Evolutionary conservation across 2,113 vertebrate species (phyloP).

Genomic region (Mus spicilegus): DNA sequence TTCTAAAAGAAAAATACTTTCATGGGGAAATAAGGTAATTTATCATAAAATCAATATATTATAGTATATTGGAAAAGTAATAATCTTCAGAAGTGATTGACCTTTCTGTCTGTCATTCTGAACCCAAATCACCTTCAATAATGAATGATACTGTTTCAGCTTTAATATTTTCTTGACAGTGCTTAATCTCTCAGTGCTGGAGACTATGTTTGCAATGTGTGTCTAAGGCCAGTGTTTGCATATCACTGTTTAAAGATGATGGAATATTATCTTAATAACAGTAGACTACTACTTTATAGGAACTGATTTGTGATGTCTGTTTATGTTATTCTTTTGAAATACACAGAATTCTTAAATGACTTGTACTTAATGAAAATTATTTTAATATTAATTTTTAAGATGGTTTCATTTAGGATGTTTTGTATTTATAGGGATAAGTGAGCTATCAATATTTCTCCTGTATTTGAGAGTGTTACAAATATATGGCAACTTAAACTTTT

Average conservation of each 20-base stretch:
- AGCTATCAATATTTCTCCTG: slow-evolving; percentile 11
- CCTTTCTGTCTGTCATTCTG: neutral
- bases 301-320: slow-evolving; percentile 37
- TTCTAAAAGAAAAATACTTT: neutral
- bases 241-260: slow-evolving; percentile 38
- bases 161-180: slow-evolving; percentile 11
- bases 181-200: neutral
- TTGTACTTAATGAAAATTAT: slow-evolving; percentile 36
- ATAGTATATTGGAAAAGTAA: neutral
- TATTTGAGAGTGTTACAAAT: slow-evolving; percentile 31
- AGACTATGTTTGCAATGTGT: neutral
- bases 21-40: neutral
- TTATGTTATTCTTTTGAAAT: slow-evolving; percentile 51
- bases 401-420: slow-evolving; percentile 53
- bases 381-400: slow-evolving; percentile 50
- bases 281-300: neutral
- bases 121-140: neutral
- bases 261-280: slow-evolving; percentile 19
- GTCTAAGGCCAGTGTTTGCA: neutral
- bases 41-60: slow-evolving; percentile 37
- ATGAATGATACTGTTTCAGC: neutral
- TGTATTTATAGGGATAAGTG: slow-evolving; percentile 20
- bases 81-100: neutral
- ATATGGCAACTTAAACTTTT: neutral
- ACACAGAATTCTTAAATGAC: neutral